Evolutionary conservation across 2,113 vertebrate species (phyloP).

Genomic region (Forbesichthys agassizii): DNA sequence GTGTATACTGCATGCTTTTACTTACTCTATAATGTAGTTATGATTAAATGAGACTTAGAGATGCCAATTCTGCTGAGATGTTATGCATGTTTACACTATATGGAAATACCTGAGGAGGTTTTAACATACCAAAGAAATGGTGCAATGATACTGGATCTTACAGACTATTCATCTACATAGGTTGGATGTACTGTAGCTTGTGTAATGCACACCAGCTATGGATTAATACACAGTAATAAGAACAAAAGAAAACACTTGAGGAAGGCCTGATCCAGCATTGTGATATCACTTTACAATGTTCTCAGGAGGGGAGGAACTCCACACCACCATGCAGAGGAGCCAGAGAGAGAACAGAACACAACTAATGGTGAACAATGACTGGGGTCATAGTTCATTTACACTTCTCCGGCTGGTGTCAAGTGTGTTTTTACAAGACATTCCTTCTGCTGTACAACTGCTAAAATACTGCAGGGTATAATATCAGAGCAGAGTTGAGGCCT

Average conservation of each 20-base stretch:
- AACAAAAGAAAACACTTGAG: slow-evolving; percentile 9
- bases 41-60: too few relatives aligned
- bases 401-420: neutral
- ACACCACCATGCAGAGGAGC: neutral
- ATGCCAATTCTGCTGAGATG: too few relatives aligned
- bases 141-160: too few relatives aligned
- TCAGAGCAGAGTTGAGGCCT: neutral
- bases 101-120: too few relatives aligned
- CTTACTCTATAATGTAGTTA: too few relatives aligned
- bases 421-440: slow-evolving; percentile 20
- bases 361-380: neutral
- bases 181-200: too few relatives aligned
- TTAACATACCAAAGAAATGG: too few relatives aligned
- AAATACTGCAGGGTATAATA: neutral
- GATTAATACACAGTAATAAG: slow-evolving; percentile 3
- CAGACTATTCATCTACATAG: too few relatives aligned
- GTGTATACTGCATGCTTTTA: too few relatives aligned
- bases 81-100: too few relatives aligned
- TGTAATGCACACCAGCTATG: slow-evolving; percentile 4
- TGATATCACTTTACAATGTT: slow-evolving; percentile 45
- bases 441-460: neutral
- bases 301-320: slow-evolving; percentile 20
- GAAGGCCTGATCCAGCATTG: slow-evolving; percentile 6
- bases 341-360: slow-evolving; percentile 16
- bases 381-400: slow-evolving; percentile 33